A percentile compares a stretch with the other conserved stretches of the same genome.
Evolutionary conservation across 1,140 invertebrate genomes (phyloP).

Genomic region (Drosophila pruinosa): DNA sequence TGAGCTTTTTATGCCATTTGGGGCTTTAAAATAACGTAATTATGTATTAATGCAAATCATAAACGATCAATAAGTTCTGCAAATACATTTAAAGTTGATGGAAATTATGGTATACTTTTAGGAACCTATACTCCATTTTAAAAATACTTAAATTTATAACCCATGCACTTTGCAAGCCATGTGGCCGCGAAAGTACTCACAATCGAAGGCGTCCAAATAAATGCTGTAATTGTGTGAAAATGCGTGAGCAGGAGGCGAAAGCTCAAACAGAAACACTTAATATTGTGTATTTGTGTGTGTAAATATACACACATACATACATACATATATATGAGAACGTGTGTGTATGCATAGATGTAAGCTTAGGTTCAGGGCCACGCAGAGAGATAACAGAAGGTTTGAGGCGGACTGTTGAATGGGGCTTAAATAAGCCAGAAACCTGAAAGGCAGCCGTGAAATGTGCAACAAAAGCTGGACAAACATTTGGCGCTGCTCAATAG

Average conservation of each 20-base stretch:
- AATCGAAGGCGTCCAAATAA: slow-evolving; percentile 25
- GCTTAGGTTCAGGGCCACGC: neutral
- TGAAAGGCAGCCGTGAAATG: slow-evolving; percentile 24
- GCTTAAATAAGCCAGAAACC: slow-evolving; percentile 16
- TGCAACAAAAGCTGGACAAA: slow-evolving; percentile 25
- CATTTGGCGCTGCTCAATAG: too few species aligned
- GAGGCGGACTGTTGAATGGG: neutral
- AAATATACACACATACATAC: too few species aligned
- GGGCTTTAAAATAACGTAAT: neutral
- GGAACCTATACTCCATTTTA: neutral
- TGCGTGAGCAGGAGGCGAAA: neutral
- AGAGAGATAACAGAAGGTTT: neutral
- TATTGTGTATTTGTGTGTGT: neutral
- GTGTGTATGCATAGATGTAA: neutral
- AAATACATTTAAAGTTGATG: neutral
- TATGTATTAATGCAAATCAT: slow-evolving; percentile 4
- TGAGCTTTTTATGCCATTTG: neutral
- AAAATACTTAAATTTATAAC: neutral
- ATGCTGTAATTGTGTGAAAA: slow-evolving; percentile 22
- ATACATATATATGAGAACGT: too few species aligned
- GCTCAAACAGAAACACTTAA: neutral
- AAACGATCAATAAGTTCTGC: slow-evolving; percentile 5
- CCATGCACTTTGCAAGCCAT: neutral
- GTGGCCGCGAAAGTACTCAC: neutral
- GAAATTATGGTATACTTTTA: slow-evolving; percentile 18